Conservation (phyloP, 2,113 vertebrate genomes). For the Phaethornis superciliosus region DNA sequence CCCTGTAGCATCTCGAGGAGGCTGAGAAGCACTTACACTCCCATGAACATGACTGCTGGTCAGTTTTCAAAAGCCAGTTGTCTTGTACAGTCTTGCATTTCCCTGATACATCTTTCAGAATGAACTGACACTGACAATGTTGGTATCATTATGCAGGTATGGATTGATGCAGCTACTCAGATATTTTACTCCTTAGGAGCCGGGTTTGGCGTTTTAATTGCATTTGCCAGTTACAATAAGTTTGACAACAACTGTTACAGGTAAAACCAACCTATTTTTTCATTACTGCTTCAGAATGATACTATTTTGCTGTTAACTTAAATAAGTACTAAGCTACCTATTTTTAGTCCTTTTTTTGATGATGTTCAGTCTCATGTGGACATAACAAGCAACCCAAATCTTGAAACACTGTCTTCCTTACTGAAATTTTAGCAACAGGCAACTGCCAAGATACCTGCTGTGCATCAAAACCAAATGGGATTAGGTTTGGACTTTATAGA, state of each 20-base stretch:
- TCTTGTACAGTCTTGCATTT: background rate
- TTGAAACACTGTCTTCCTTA: background rate
- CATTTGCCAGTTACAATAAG: conserved; percentile 98
- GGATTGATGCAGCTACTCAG: conserved; percentile 98
- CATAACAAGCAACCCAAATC: conserved; percentile 36
- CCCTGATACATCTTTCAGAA: background rate
- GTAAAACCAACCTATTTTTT: conserved; percentile 71
- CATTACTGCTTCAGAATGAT: background rate
- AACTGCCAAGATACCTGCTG: conserved; percentile 9
- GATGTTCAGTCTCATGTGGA: background rate
- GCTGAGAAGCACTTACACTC: background rate
- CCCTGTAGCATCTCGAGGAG: background rate
- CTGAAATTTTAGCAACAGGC: conserved; percentile 30
- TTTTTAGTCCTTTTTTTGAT: background rate
- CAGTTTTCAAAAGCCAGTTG: background rate
- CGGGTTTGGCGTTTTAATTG: conserved; percentile 96
- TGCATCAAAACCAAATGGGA: conserved; percentile 16
- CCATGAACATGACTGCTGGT: background rate
- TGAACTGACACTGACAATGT: background rate
- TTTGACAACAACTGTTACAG: conserved; percentile 99
- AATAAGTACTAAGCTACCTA: background rate
- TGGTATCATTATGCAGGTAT: conserved; percentile 83
- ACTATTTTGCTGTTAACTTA: background rate
- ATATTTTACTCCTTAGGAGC: conserved; percentile 98
- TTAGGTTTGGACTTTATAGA: conserved; percentile 44